Evolutionary conservation across 2,888 invertebrate species (phyloP), one percentile per base, ranked within the genome.

Genomic region (Malachius bipustulatus): DNA sequence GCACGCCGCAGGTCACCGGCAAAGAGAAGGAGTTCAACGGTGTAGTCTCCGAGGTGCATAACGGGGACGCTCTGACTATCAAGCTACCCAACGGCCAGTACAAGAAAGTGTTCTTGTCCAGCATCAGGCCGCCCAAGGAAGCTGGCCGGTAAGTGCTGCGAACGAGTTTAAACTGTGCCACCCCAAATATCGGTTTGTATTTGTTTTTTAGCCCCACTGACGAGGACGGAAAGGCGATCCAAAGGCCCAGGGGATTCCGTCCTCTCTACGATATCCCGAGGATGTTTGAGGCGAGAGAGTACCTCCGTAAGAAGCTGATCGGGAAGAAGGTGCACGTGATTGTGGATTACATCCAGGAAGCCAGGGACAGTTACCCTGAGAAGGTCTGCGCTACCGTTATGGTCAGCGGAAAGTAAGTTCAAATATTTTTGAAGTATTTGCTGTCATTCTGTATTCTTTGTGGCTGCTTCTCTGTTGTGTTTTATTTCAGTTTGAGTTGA

Each of bases 221-320:
- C 39, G 82, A 82, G 33, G 78, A 77, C 47, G 74, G 71, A 10
- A 82, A 81, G 51, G 65, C 69, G n/a, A 64, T 73, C 1, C 73
- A 74, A 9, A 71, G 78, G 41, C 71, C 77, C 2, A 83, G 82
- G 61, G 78, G 77, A 41, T 84, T 76, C 59, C 79, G 90, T 51
- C 91, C 96, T 0, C 71, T 98, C 0, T 99, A 97, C 59, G 98
- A 99, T 59, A 85, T 97, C 55, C 98, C 98, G 2, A 93, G 87
- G 77, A 89, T 98, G 90, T 96, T 84, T 59, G 98, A 99, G 62
- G 94, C 96, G 0, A 77, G 98, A 34, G 98, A 99, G 65, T 97
- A 87, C 59, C 69, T 99, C 24, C 75, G 98, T 28, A 96, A 94
- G 59, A 91, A 93, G 57, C 69, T 98, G 9, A 80, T 98, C 52